Base-by-base conservation (phyloP, 2,797 vertebrate genomes). In the Gymnocypris eckloni region DNA sequence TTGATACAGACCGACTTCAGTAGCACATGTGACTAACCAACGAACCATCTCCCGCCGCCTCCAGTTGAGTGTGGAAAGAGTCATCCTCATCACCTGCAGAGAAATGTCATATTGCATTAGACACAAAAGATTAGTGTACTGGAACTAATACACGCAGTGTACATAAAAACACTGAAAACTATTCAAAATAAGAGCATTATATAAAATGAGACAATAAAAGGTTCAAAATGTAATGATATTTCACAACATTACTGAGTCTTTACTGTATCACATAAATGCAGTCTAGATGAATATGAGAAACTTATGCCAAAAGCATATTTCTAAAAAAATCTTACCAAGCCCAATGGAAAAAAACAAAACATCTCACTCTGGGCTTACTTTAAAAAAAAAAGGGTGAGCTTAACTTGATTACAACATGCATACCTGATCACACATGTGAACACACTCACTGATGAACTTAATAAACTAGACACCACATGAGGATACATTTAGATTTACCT, bases 41-140 rank as follows among this genome's bases (percentile, higher is more conserved):
- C 98, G 97, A 86, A 99, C 98, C 98, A 99, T 99, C 93, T 99
- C 98, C 85, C 98, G 96, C 85, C 98, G 96, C 88, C 98, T 96
- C 98, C 98, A 99, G 93, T 99, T 99, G 87, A 99, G 95, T 1
- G 98, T 99, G 89, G 98, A 99, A 90, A 99, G 94, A 6, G 98
- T 99, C 98, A 99, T 99, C 89, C 98, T 96, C 98, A 99, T 99
- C 88, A 99, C 98, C 98, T 99, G 92, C 20, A 89, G n/a, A 86
- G 61, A 78, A 66, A 89, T 52, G 85, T 50, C 82, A 79, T 4
- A 25, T 25, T 66, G 8, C 10, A 64, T 86, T 61, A 86, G 22
- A 82, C 22, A 70, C 15, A 69, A 78, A 48, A 80, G 20, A 80
- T 59, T 41, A 52, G 15, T 67, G 48, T 54, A 76, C 45, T 37